Conservation (phyloP, 2,888 invertebrate species). For the Thecophora atra region DNA sequence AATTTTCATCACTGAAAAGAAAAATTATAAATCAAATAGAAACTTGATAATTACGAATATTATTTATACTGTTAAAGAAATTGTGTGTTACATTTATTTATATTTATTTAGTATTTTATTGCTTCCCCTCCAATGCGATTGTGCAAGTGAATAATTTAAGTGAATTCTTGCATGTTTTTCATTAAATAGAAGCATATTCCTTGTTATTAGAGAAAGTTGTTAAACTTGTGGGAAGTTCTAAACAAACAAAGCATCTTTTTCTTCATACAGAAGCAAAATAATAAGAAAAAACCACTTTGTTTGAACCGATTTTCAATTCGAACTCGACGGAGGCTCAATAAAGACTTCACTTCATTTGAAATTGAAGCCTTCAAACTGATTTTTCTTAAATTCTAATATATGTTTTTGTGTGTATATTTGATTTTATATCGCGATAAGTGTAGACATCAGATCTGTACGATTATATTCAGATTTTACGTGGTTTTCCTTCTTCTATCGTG, state of each 20-base stretch:
- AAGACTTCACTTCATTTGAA: background rate
- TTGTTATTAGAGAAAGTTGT: too few species aligned
- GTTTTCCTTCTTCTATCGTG: slow-evolving; percentile 1
- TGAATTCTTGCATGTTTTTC: too few species aligned
- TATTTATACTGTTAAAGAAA: too few species aligned
- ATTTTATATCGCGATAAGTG: slow-evolving; percentile 30
- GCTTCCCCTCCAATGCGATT: too few species aligned
- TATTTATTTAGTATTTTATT: too few species aligned
- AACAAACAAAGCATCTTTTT: background rate
- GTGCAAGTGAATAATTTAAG: too few species aligned
- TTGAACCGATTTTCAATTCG: background rate
- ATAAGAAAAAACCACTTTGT: background rate
- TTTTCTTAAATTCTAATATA: slow-evolving; percentile 46
- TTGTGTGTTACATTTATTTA: too few species aligned
- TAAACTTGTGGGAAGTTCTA: background rate
- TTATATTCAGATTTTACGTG: slow-evolving; percentile 7
- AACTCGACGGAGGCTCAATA: background rate
- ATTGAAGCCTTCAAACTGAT: slow-evolving; percentile 14
- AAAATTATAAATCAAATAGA: too few species aligned
- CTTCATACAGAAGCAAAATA: background rate
- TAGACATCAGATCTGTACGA: slow-evolving; percentile 7
- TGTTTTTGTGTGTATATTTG: slow-evolving; percentile 40
- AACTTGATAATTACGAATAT: too few species aligned
- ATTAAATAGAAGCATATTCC: too few species aligned
- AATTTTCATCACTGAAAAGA: too few species aligned